Percentiles rank a stretch among this genome's conserved stretches.
Evolutionary conservation across 2,113 vertebrate species (phyloP).

Genomic region (Uropsilus gracilis): DNA sequence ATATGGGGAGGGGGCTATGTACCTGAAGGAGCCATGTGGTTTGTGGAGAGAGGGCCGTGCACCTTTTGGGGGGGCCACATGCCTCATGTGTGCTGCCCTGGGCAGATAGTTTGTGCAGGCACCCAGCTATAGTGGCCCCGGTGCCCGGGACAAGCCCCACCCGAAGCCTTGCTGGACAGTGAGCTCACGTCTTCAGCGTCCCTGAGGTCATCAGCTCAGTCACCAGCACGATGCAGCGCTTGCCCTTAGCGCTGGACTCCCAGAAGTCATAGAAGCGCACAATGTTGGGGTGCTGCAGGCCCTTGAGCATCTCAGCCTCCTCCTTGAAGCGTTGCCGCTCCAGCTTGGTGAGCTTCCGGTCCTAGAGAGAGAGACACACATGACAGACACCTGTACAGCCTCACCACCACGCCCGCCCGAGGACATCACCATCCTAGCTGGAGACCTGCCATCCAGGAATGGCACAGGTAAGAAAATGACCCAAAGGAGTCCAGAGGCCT

Average conservation of each 20-base stretch:
- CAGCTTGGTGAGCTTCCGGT: constrained; percentile 95
- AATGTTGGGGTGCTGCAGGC: constrained; percentile 97
- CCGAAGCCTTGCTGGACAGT: rapidly evolving
- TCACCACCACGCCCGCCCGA: background rate
- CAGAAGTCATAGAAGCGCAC: constrained; percentile 99
- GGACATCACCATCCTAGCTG: rapidly evolving
- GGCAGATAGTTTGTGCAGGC: rapidly evolving
- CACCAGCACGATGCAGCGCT: constrained; percentile 96
- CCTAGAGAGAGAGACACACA: constrained; percentile 83
- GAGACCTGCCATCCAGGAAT: background rate
- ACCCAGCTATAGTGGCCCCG: background rate
- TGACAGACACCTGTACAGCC: rapidly evolving
- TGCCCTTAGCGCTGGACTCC: constrained; percentile 96
- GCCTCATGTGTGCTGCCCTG: background rate
- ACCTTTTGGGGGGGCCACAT: background rate
- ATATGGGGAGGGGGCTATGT: background rate
- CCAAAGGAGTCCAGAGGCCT: too few species aligned
- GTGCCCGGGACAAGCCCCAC: background rate
- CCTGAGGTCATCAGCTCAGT: constrained; percentile 99
- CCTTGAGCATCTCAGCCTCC: constrained; percentile 98
- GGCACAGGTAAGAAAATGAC: too few species aligned
- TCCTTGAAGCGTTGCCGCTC: constrained; percentile 98
- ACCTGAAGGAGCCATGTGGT: background rate
- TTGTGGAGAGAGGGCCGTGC: background rate
- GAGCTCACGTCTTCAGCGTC: constrained; percentile 97